phyloP scores from a whole-genome alignment of 2,888 invertebrate genomes.

The Synergus japonicus region DNA sequence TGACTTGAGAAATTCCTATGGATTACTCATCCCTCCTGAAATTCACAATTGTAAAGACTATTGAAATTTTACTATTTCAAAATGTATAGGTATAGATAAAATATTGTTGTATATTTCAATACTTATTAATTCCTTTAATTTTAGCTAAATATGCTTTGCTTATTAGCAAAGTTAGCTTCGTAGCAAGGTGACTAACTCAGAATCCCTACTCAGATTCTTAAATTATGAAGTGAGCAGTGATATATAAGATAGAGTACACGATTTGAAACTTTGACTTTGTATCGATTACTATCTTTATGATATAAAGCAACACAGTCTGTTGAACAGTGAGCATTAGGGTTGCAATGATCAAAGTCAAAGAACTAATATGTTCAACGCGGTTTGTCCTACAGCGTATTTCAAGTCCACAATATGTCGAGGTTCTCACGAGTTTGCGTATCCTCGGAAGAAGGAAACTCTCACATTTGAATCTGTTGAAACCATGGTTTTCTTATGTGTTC shows the following conservation, averaged over 20 bases:
- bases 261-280: background rate
- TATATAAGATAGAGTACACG: background rate
- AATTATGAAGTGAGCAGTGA: background rate
- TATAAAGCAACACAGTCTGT: background rate
- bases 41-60: background rate
- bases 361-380: slow-evolving; percentile 25
- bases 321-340: slow-evolving; percentile 5
- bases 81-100: no score
- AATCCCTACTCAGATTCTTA: background rate
- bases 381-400: slow-evolving; percentile 46
- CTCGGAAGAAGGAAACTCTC: slow-evolving; percentile 56
- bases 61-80: background rate
- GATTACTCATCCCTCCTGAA: background rate
- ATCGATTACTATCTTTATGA: background rate
- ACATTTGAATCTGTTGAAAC: slow-evolving; percentile 66
- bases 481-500: slow-evolving; percentile 54
- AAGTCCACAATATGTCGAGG: slow-evolving; percentile 53
- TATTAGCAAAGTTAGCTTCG: no score
- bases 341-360: slow-evolving; percentile 19
- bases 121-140: no score
- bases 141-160: no score
- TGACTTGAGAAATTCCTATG: background rate
- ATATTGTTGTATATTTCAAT: no score
- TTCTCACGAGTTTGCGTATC: slow-evolving; percentile 65
- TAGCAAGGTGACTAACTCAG: no score